phyloP scores from a whole-genome alignment of 2,113 vertebrate species.

The Cepphus grylle region DNA sequence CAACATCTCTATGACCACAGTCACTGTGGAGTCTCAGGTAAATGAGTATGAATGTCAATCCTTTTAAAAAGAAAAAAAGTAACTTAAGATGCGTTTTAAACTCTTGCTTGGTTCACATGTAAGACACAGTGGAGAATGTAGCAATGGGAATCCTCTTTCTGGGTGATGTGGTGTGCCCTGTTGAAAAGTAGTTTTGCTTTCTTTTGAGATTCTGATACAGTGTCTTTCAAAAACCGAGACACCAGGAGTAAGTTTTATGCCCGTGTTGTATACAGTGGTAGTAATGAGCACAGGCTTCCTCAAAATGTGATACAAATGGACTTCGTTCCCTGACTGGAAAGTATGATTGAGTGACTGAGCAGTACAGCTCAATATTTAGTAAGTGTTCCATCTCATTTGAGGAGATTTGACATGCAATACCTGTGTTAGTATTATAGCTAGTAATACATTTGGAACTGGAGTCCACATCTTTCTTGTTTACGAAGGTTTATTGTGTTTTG shows the following conservation, averaged over 20 bases:
- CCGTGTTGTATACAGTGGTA: not conserved
- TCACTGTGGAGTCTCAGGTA: conserved; percentile 95
- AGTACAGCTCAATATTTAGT: not conserved
- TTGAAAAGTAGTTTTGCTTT: not conserved
- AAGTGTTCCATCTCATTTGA: not conserved
- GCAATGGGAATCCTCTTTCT: not conserved
- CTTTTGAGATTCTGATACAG: not conserved
- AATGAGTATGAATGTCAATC: conserved; percentile 47
- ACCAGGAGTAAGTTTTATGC: not conserved
- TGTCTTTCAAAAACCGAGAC: not conserved
- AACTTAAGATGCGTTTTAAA: not conserved
- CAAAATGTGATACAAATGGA: not conserved
- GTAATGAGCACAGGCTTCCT: not conserved
- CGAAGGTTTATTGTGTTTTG: not conserved
- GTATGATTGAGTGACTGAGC: not conserved
- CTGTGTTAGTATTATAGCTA: not conserved
- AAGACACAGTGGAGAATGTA: not conserved
- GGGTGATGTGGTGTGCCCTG: not conserved
- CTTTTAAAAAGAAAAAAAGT: not conserved
- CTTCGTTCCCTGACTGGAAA: not conserved
- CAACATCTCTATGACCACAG: conserved; percentile 84
- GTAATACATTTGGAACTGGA: not conserved
- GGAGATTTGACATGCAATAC: not conserved
- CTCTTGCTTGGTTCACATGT: not conserved
- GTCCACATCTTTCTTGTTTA: not conserved